Base-by-base conservation (phyloP, 2,888 invertebrate genomes). In the Agriopis marginaria region DNA sequence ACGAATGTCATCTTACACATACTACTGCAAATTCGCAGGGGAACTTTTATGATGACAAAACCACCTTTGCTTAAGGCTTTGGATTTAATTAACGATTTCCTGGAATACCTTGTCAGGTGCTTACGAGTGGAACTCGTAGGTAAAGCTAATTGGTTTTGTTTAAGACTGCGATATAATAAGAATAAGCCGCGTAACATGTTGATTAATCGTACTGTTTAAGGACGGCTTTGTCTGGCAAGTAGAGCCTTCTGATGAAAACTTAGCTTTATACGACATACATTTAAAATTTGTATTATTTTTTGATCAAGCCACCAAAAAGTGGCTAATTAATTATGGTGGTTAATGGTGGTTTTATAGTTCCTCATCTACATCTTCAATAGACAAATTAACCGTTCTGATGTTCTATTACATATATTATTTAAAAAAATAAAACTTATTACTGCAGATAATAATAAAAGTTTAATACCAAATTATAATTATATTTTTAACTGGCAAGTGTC, bases 51-150 rank as follows among this genome's bases (percentile, higher is more conserved):
- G 86, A 83, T 85, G 83, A 85, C 80, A 82, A 82, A 85, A 86
- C 86, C 86, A 86, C 83, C 82, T 87, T 85, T 82, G 81, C 85
- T 83, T 82, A 83, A 80, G 80, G 80, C 83, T 80, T 83, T 82
- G 82, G 82, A 86, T 87, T 89, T 90, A 89, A 89, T 89, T 88
- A 89, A 86, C 82, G 83, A 86, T 87, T 85, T 84, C 82, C 83
- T 82, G 76, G 79, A 84, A 82, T 81, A 82, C 82, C 81, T 82
- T 83, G 80, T 84, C 81, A 81, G 81, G 78, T 77, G 78, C 77
- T 80, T 75, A 77, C 74, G 77, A 77, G 78, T 82, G 73, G 78
- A 72, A 80, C 75, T 61, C 71, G 63, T 69, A 66, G 32, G 64
- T 63, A 53, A 74, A 75, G 75, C 70, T 79, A 76, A 71, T 75